phyloP scores from a whole-genome alignment of 2,888 invertebrate genomes.

The Dusona sp. region DNA sequence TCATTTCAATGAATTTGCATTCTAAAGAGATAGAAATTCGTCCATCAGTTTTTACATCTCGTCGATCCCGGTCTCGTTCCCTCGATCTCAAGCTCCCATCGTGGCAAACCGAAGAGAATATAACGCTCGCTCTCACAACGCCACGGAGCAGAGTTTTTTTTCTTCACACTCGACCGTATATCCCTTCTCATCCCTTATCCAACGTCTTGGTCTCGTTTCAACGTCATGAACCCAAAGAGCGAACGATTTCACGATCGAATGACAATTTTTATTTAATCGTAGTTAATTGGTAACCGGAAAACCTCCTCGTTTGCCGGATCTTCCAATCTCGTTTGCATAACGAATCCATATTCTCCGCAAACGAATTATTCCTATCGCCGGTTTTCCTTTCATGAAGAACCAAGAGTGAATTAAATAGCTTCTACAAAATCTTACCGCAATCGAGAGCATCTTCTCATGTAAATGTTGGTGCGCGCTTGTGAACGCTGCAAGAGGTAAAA shows the following conservation, averaged over 20 bases:
- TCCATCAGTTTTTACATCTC: constrained; percentile 67
- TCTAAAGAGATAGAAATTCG: constrained; percentile 71
- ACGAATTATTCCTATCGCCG: neutral
- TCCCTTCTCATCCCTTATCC: neutral
- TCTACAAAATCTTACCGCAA: constrained; percentile 7
- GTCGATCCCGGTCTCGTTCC: constrained; percentile 50
- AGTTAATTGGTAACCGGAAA: constrained; percentile 60
- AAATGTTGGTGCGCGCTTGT: neutral
- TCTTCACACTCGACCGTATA: neutral
- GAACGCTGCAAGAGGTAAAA: neutral
- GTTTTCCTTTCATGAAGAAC: neutral
- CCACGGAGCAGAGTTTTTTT: neutral
- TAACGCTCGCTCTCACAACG: constrained; percentile 11
- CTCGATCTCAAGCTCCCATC: neutral
- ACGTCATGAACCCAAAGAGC: constrained; percentile 1
- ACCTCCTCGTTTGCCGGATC: constrained; percentile 10
- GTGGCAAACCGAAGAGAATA: constrained; percentile 30
- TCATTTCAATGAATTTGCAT: constrained; percentile 82
- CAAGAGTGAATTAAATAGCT: constrained; percentile 4
- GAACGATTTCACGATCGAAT: constrained; percentile 47
- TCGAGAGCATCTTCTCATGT: neutral
- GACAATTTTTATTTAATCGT: constrained; percentile 62
- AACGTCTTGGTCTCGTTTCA: neutral
- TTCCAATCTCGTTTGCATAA: constrained; percentile 50
- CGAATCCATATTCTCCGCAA: constrained; percentile 12